phyloP scores from a whole-genome alignment of 2,888 invertebrate species.

The Epinotia bilunana region DNA sequence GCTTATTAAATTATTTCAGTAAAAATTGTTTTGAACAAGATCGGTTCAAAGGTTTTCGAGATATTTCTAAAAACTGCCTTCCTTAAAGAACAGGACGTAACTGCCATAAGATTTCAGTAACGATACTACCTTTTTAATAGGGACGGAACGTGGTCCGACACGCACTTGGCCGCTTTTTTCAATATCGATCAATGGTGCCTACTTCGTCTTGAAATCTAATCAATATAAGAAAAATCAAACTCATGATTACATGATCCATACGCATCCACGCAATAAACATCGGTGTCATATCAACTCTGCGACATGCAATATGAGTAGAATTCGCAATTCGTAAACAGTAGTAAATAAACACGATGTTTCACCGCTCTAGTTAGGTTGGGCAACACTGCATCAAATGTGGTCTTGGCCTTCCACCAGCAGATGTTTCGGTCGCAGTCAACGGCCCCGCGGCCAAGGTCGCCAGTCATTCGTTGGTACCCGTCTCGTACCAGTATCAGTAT shows the following conservation, averaged over 20 bases:
- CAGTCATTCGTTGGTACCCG: too few relatives aligned
- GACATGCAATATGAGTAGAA: background rate
- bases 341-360: background rate
- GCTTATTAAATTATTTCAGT: too few relatives aligned
- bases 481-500: background rate
- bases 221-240: constrained; percentile 1
- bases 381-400: background rate
- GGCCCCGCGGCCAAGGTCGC: background rate
- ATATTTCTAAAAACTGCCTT: too few relatives aligned
- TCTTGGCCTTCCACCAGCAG: constrained; percentile 8
- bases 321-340: background rate
- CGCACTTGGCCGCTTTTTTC: too few relatives aligned
- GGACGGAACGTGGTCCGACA: too few relatives aligned
- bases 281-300: background rate
- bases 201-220: background rate
- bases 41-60: too few relatives aligned
- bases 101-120: too few relatives aligned
- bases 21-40: too few relatives aligned
- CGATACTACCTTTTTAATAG: too few relatives aligned
- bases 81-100: too few relatives aligned
- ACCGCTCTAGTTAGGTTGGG: background rate
- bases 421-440: background rate
- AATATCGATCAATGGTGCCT: background rate
- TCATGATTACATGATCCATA: background rate
- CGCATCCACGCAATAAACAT: background rate